Base-by-base conservation (phyloP, 2,888 invertebrate genomes). In the Flexamia atlantica region DNA sequence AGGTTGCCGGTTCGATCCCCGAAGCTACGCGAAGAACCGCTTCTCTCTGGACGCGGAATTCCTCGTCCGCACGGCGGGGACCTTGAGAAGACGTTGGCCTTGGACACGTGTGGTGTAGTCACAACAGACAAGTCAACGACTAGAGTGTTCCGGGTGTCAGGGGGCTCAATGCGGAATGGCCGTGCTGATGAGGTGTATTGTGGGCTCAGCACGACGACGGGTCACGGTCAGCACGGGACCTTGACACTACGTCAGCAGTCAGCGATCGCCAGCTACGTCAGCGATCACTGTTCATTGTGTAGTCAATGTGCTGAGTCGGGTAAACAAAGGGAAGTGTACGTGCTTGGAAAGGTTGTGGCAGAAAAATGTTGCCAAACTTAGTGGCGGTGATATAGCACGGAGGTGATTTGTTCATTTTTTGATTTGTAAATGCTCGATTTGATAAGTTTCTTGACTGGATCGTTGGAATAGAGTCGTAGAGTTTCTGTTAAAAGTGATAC, bases 111-210 rank as follows among this genome's bases (percentile, higher is more conserved):
- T 28, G 70, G 20, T 10, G 68, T 32, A 20, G 30, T 20, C 36
- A 70, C 40, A 70, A 70, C 70, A 70, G 70, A 40, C n/a, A 40
- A 70, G 70, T 70, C 70, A 70, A 70, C 40, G 70, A 23, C 70
- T 40, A 68, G 20, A 20, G 70, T 40, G 70, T 70, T 70, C 70
- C 70, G 70, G 68, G 70, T 70, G 70, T 40, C 32, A 23, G 3
- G 28, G 14, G 57, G 9, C 20, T 53, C 53, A 23, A 2, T 9
- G 46, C 46, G 40, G 17, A n/a, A n/a, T 7, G 7, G 17, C 7
- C 25, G 60, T 20, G 60, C 60, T 60, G n/a, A n/a, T 12, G 64
- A 28, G 64, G 64, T n/a, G 7, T 20, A n/a, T 50, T 17, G 12
- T n/a, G 3, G 17, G 17, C 50, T 7, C 50, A n/a, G 57, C 23